A percentile compares a stretch with the other conserved stretches of the same genome.
Evolutionary conservation across 2,888 invertebrate species (phyloP).

Genomic region (Polydrusus tereticollis): DNA sequence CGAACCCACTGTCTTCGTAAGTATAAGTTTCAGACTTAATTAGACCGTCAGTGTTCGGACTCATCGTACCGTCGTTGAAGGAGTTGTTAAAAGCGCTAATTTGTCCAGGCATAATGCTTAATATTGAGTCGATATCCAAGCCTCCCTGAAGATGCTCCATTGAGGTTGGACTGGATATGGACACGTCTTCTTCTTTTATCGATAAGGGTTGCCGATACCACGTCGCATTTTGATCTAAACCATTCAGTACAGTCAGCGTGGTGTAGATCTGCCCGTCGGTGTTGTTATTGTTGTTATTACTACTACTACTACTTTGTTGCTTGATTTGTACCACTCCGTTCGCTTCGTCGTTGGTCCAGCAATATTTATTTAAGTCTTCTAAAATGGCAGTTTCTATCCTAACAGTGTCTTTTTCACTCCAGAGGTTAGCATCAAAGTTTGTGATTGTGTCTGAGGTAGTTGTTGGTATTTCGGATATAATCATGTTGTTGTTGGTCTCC

Average conservation of each 20-base stretch:
- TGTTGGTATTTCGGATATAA: slow-evolving; percentile 63
- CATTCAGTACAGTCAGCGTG: slow-evolving; percentile 88
- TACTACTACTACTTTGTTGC: slow-evolving; percentile 42
- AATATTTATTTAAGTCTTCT: slow-evolving; percentile 88
- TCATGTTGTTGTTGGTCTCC: slow-evolving; percentile 67
- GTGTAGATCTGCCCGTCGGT: slow-evolving; percentile 90
- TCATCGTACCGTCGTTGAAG: slow-evolving; percentile 72
- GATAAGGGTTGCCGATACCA: slow-evolving; percentile 73
- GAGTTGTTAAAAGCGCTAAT: slow-evolving; percentile 74
- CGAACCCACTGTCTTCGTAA: slow-evolving; percentile 84
- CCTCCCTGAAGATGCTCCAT: slow-evolving; percentile 72
- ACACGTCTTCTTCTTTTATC: slow-evolving; percentile 77
- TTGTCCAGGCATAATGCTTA: slow-evolving; percentile 78
- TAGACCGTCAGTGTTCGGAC: slow-evolving; percentile 71
- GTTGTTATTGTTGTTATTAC: slow-evolving; percentile 66
- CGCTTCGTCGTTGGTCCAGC: slow-evolving; percentile 79
- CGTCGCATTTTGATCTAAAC: slow-evolving; percentile 70
- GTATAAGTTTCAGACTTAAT: slow-evolving; percentile 81
- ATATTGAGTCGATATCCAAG: slow-evolving; percentile 84
- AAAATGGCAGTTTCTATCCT: slow-evolving; percentile 81
- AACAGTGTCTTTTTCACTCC: slow-evolving; percentile 81
- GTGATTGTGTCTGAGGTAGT: slow-evolving; percentile 64
- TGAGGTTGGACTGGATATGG: slow-evolving; percentile 73
- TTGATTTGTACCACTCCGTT: slow-evolving; percentile 67
- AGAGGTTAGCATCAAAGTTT: slow-evolving; percentile 70